Evolutionary conservation across 1,140 invertebrate species (phyloP).

Genomic region (Teleogryllus occipitalis): DNA sequence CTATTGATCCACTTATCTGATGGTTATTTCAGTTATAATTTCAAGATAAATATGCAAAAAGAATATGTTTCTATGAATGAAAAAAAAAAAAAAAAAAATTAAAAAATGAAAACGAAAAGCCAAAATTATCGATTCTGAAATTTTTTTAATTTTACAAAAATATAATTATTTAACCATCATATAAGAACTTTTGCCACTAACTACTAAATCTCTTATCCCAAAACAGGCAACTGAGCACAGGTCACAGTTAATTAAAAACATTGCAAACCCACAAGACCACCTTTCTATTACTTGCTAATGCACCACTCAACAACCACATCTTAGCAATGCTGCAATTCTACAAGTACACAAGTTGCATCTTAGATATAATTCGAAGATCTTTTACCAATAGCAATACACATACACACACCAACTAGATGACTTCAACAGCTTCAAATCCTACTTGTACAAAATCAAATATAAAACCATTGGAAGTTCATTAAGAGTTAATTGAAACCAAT

Average conservation of each 20-base stretch:
- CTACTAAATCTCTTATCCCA: too few relatives aligned
- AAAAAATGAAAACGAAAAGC: too few relatives aligned
- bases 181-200: too few relatives aligned
- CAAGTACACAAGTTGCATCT: neutral
- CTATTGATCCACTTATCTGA: too few relatives aligned
- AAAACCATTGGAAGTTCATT: neutral
- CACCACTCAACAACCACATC: neutral
- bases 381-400: neutral
- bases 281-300: neutral
- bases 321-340: neutral
- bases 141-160: too few relatives aligned
- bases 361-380: slow-evolving; percentile 1
- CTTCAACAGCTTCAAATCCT: neutral
- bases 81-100: too few relatives aligned
- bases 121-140: too few relatives aligned
- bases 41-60: too few relatives aligned
- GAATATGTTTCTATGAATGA: too few relatives aligned
- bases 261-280: neutral
- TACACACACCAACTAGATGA: slow-evolving; percentile 4
- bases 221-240: neutral
- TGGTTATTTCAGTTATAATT: too few relatives aligned
- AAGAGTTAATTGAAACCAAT: neutral
- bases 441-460: neutral
- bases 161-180: too few relatives aligned
- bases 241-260: neutral